Evolutionary conservation across 2,888 invertebrate genomes (phyloP).

Genomic region (Phaonia tiefii): DNA sequence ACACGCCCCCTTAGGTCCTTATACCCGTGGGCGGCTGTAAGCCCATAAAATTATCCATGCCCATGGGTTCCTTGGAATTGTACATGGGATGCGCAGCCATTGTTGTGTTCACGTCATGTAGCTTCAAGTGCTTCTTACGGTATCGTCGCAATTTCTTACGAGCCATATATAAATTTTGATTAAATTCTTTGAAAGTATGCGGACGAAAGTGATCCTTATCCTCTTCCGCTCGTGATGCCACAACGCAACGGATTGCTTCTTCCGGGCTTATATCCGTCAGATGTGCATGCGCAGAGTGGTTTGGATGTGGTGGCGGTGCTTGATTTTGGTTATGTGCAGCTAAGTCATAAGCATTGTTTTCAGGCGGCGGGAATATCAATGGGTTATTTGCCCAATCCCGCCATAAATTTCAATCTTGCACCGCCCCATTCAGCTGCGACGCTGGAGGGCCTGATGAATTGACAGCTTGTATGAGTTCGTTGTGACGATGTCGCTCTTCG

Average conservation of each 20-base stretch:
- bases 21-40: slow-evolving; percentile 68
- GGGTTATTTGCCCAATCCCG: slow-evolving; percentile 81
- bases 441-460: slow-evolving; percentile 73
- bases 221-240: slow-evolving; percentile 1
- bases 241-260: slow-evolving; percentile 10
- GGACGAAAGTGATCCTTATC: slow-evolving; percentile 60
- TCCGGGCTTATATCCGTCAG: slow-evolving; percentile 18
- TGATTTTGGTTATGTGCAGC: slow-evolving; percentile 23
- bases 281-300: slow-evolving; percentile 28
- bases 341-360: slow-evolving; percentile 57
- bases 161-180: slow-evolving; percentile 78
- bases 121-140: slow-evolving; percentile 68
- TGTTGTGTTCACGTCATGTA: slow-evolving; percentile 57
- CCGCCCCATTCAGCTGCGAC: slow-evolving; percentile 85
- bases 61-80: neutral
- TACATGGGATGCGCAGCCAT: slow-evolving; percentile 37
- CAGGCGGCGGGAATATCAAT: slow-evolving; percentile 79
- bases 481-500: slow-evolving; percentile 70
- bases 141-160: slow-evolving; percentile 78
- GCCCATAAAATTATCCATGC: slow-evolving; percentile 63
- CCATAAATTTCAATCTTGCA: slow-evolving; percentile 85
- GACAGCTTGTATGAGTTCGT: slow-evolving; percentile 53
- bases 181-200: slow-evolving; percentile 75
- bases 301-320: slow-evolving; percentile 41
- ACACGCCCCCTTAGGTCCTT: slow-evolving; percentile 66